These are phyloP conservation scores for Craniophora ligustri DNA, from an alignment of 2,888 invertebrate genomes.

Conservation along the genomic window DNA sequence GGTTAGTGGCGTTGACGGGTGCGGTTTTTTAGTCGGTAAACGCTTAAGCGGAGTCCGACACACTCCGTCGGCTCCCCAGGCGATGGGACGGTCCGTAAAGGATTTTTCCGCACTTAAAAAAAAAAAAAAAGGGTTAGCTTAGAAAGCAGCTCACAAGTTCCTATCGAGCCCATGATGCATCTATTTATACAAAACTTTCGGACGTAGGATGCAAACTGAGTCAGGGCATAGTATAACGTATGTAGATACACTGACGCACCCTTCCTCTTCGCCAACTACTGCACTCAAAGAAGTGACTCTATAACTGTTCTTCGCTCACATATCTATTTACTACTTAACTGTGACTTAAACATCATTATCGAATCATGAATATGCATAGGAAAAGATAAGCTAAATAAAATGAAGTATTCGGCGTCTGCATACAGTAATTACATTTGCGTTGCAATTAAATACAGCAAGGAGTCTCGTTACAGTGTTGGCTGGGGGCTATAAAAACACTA, in stretches of 20 bases:
- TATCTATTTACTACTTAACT: constrained; percentile 63
- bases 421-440: constrained; percentile 66
- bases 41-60: too few relatives aligned
- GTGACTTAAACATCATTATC: constrained; percentile 67
- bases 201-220: background rate
- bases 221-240: background rate
- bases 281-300: constrained; percentile 58
- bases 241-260: constrained; percentile 27
- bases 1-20: too few relatives aligned
- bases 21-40: too few relatives aligned
- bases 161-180: background rate
- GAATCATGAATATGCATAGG: constrained; percentile 71
- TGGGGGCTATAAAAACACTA: constrained; percentile 68
- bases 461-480: constrained; percentile 67
- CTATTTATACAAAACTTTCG: background rate
- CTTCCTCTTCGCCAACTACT: constrained; percentile 43
- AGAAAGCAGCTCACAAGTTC: background rate
- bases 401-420: constrained; percentile 70
- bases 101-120: too few relatives aligned
- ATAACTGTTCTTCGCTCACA: constrained; percentile 56
- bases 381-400: constrained; percentile 70
- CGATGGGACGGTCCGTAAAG: too few relatives aligned
- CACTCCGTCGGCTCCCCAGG: too few relatives aligned
- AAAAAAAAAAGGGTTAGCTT: too few relatives aligned
- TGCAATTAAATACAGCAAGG: constrained; percentile 73